Conservation (phyloP, 2,888 invertebrate species). For the Morpho achilles region DNA sequence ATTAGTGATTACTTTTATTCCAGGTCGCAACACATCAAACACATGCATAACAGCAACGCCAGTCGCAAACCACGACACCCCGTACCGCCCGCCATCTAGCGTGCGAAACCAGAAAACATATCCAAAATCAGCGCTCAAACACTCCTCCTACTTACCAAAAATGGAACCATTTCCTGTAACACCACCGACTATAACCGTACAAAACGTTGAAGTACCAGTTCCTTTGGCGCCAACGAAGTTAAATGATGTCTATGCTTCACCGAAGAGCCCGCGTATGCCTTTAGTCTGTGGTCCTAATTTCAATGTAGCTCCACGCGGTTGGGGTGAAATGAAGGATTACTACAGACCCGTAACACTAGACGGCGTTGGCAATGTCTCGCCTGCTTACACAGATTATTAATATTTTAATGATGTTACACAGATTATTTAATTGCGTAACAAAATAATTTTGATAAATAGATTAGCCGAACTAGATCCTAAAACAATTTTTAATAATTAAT, state of each 20-base stretch:
- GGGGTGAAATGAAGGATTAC: constrained; percentile 84
- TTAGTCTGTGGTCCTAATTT: constrained; percentile 81
- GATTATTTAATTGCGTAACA: too few relatives aligned
- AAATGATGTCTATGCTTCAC: constrained; percentile 69
- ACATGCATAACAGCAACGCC: constrained; percentile 64
- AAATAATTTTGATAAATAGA: too few relatives aligned
- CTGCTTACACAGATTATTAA: constrained; percentile 77
- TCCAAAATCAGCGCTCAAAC: constrained; percentile 68
- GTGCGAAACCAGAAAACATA: constrained; percentile 69
- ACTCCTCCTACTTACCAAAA: constrained; percentile 58
- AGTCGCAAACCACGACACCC: constrained; percentile 68
- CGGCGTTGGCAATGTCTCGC: constrained; percentile 57
- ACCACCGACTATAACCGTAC: constrained; percentile 52
- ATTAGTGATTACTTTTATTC: constrained; percentile 16
- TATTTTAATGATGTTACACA: not conserved
- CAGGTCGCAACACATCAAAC: constrained; percentile 75
- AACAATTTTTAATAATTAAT: too few relatives aligned
- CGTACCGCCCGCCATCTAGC: constrained; percentile 73
- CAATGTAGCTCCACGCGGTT: constrained; percentile 91
- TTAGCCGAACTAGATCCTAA: too few relatives aligned
- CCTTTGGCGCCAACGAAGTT: constrained; percentile 68
- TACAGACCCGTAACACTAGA: constrained; percentile 87
- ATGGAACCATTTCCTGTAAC: constrained; percentile 72
- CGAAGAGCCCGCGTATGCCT: constrained; percentile 60
- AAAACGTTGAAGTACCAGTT: constrained; percentile 56